phyloP scores from a whole-genome alignment of 2,113 vertebrate genomes.

The Harpagus bidentatus region DNA sequence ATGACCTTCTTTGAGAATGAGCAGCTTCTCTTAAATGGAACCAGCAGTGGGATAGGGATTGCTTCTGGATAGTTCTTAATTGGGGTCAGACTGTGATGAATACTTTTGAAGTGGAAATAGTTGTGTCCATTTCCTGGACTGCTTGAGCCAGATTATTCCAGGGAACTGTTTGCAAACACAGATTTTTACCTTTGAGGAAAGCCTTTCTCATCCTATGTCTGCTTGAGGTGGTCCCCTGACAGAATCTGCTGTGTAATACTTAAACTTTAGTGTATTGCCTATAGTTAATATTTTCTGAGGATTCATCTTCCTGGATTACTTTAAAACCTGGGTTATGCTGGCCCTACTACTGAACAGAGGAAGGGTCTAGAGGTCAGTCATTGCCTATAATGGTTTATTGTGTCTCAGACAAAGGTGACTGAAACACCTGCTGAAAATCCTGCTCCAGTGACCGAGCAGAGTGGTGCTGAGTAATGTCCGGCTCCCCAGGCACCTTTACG shows the following conservation, averaged over 20 bases:
- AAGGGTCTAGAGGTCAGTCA: not conserved
- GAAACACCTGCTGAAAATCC: conserved; percentile 73
- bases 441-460: conserved; percentile 69
- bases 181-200: not conserved
- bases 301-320: not conserved
- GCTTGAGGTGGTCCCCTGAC: not conserved
- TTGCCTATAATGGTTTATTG: not conserved
- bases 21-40: not conserved
- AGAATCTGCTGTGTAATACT: not conserved
- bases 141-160: not conserved
- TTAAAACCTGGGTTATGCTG: not conserved
- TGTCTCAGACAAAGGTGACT: conserved; percentile 66
- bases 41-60: not conserved
- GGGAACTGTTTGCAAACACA: not conserved
- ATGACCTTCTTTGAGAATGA: not conserved
- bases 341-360: not conserved
- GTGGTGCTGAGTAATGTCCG: conserved; percentile 68
- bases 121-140: not conserved
- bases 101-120: not conserved
- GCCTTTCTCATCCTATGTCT: not conserved
- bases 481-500: conserved; percentile 63
- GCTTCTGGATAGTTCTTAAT: not conserved
- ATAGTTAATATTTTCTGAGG: not conserved
- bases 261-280: not conserved
- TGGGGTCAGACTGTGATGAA: not conserved